Percentiles rank a stretch among this genome's conserved stretches.
phyloP scores from a whole-genome alignment of 1,140 invertebrate genomes.

The Platorchestia sp. region DNA sequence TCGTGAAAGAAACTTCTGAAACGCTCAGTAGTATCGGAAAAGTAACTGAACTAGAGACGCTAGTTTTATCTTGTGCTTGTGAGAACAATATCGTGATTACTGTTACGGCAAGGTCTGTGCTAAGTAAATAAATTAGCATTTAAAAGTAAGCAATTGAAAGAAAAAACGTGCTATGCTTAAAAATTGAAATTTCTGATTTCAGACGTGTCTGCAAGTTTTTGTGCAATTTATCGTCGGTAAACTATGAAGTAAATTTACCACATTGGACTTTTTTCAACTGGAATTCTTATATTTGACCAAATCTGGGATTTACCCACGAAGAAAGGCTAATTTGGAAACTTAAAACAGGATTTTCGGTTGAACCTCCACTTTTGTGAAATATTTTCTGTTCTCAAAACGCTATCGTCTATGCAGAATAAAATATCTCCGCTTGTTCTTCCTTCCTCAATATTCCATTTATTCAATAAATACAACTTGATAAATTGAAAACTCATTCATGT shows the following conservation, averaged over 20 bases:
- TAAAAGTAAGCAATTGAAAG: background rate
- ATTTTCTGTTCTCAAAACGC: background rate
- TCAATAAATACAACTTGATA: background rate
- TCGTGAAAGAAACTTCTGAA: background rate
- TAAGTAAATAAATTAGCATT: background rate
- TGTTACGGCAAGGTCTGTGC: background rate
- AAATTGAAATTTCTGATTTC: background rate
- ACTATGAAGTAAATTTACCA: too few relatives aligned
- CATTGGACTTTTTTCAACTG: too few relatives aligned
- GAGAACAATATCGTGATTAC: constrained; percentile 1
- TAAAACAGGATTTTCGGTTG: background rate
- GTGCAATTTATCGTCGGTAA: background rate
- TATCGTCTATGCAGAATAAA: background rate
- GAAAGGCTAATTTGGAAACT: too few relatives aligned
- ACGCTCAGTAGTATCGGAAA: background rate
- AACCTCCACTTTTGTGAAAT: background rate
- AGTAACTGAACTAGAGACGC: background rate
- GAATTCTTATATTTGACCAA: too few relatives aligned
- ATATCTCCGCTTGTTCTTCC: background rate
- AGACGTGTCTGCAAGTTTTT: background rate
- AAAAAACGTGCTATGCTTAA: background rate
- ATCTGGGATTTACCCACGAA: too few relatives aligned
- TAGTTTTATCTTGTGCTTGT: background rate
- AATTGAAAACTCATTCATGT: background rate
- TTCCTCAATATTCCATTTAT: background rate